Conservation (phyloP, 2,113 vertebrate genomes). For the Petrocephalus zakoni region DNA sequence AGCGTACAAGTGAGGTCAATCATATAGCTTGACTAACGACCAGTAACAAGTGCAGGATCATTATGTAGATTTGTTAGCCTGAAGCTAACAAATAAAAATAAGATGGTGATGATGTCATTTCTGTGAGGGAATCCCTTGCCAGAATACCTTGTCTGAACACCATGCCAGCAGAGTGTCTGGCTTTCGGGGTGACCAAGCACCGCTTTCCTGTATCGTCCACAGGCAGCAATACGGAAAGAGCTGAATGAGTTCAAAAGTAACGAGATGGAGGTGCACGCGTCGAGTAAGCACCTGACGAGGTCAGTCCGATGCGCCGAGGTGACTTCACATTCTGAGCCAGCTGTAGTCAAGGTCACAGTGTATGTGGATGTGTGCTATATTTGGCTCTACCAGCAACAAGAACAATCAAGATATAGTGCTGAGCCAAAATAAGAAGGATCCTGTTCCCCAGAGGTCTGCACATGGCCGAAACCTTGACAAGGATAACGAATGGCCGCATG, state of each 20-base stretch:
- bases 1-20: neutral
- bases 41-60: neutral
- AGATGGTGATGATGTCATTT: neutral
- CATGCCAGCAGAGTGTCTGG: neutral
- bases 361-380: constrained; percentile 38
- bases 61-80: neutral
- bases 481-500: constrained; percentile 46
- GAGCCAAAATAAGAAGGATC: constrained; percentile 42
- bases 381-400: constrained; percentile 39
- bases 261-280: constrained; percentile 96
- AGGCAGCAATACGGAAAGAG: constrained; percentile 97
- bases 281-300: constrained; percentile 97
- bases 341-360: neutral
- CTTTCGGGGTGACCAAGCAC: neutral
- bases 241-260: constrained; percentile 97
- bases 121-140: neutral
- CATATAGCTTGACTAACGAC: neutral
- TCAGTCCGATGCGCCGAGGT: constrained; percentile 44
- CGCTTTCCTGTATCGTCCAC: constrained; percentile 28
- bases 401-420: constrained; percentile 49
- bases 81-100: neutral
- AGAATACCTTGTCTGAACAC: neutral
- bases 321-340: neutral
- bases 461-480: constrained; percentile 29
- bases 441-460: constrained; percentile 37